Evolutionary conservation across 2,113 vertebrate genomes (phyloP), one percentile per base, ranked within the genome.

Genomic region (Seriola dumerili): DNA sequence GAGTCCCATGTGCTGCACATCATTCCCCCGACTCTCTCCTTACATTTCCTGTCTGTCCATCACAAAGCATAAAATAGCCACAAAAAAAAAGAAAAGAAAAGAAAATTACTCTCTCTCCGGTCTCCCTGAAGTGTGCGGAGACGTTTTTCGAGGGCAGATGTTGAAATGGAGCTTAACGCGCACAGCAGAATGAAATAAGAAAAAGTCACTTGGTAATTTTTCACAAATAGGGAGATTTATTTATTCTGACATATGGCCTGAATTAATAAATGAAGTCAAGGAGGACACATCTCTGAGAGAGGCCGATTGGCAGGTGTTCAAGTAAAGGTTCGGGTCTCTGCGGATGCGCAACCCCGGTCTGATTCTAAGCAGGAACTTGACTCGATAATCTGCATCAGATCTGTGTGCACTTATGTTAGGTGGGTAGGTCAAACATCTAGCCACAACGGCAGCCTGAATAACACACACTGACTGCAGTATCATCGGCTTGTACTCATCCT

Each of bases 211-310:
- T 19, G 4, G 34, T 68, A 46, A 80, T 69, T 6, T 29, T 36
- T 76, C 59, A 62, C 57, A 69, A 61, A 72, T 64, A 9, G 23
- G 17, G 21, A 80, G 67, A 65, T 63, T 36, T 72, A 48, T 70
- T 71, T 67, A 54, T 77, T 81, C 70, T 68, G 63, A 86, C 74
- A 80, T 72, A 40, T 80, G 81, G 74, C 70, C 34, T 78, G 67
- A 66, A 80, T 83, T 64, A 32, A 57, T 85, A 72, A 74, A 81
- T 38, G 9, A 58, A 79, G 29, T 62, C 77, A 72, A 77, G 52
- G 34, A 78, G 72, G 78, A 36, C 23, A 29, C 44, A 50, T 71
- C 25, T 61, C 40, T 64, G 21, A 29, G 48, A 77, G 64, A 76
- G 50, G 70, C 79, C 69, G 36, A 14, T 83, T 65, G 76, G 68